Evolutionary conservation across 2,113 vertebrate genomes (phyloP), one percentile per base, ranked within the genome.

Genomic region (Perca flavescens): DNA sequence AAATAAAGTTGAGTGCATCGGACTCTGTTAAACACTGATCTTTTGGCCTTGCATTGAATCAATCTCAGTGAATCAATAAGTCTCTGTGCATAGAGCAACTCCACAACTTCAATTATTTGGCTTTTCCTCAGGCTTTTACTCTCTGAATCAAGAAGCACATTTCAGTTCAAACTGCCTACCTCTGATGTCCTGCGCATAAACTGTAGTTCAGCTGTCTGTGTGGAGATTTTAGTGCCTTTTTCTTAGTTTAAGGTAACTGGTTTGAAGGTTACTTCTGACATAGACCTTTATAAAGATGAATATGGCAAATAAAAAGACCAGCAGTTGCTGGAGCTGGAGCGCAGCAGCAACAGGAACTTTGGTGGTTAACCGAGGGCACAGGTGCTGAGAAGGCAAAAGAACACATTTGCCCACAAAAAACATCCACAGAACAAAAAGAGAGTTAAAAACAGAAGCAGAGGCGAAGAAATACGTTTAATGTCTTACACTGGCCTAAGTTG

Each of bases 61-160:
- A 66, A 53, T 77, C 53, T 43, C 15, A 22, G 50, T 36, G 8
- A 81, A n/a, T 74, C 68, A 73, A 34, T 43, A 49, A 58, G 67
- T 60, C 13, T 1, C 60, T 77, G 4, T 4, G 21, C 1, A 46
- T 15, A 28, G 19, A 82, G 78, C 25, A 74, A 25, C 15, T 62
- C 68, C 21, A 74, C 6, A 17, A 16, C 14, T 52, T 19, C n/a
- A 46, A 56, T 65, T 73, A 46, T 64, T 14, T 58, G 1, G 12
- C 3, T 49, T 5, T 40, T 73, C 15, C 6, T 62, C 4, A 17
- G 54, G 75, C 57, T 46, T 66, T 72, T 11, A 52, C 13, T 43
- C 15, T 70, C 10, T 50, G 0, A 64, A 67, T 61, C 46, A 76
- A 53, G 19, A 60, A 22, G 50, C 22, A 40, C 25, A 46, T 58